Evolutionary conservation across 2,797 vertebrate genomes (phyloP), one percentile per base, ranked within the genome.

Genomic region (Poecilia wingei): DNA sequence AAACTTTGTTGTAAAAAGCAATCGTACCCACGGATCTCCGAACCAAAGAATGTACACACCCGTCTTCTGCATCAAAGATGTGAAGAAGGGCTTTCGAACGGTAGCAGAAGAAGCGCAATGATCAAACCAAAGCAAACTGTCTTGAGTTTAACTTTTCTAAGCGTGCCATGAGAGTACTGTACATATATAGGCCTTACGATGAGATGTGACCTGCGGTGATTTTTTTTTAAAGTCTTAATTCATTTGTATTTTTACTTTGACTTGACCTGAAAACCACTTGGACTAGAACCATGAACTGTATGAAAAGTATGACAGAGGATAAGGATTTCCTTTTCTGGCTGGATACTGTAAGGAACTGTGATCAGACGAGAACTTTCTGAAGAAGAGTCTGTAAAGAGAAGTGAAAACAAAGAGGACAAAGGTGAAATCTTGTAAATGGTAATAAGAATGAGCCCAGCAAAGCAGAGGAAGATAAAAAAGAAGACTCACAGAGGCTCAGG

Each of bases 11-110:
- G 79, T 79, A 79, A 10, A 64, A 80, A 84, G 18, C 70, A 76
- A 57, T 45, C 3, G 3, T 72, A 82, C 73, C 78, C 43, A 78
- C 20, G 53, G 72, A 87, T 89, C 85, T 88, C 66, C 81, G 82
- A 93, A 86, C 94, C 64, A 70, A 93, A 90, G 94, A 95, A 95
- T 96, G 94, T 94, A 94, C 84, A 76, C 31, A 49, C 75, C 20
- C 9, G 55, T 6, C 84, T 70, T 88, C 77, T 33, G 87, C 91
- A 87, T 93, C 82, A 4, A 78, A 91, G 85, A 89, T 91, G 90
- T 78, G 87, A 86, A 82, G 83, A 88, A 10, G 64, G 79, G 86
- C 72, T 41, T 71, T 73, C 55, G 75, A 88, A 84, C 0, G 18
- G 81, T 77, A 84, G 84, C 77, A 77, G 80, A 80, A 84, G 51